Base-by-base conservation (phyloP, 2,113 vertebrate genomes). In the Gopherus flavomarginatus region DNA sequence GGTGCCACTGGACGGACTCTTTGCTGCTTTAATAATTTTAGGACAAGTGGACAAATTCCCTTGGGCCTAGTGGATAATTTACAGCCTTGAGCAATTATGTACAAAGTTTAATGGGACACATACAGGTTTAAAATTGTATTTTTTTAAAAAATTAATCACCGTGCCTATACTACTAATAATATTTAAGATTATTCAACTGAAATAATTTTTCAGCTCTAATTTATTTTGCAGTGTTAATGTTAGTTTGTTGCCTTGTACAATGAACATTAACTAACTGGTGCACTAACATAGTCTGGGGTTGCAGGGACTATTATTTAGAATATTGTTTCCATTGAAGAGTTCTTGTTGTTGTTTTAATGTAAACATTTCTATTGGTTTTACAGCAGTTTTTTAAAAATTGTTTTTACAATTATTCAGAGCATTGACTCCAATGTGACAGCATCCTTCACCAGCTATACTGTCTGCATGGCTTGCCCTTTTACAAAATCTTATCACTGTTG, bases 161-260 rank as follows among this genome's bases (percentile, higher is more conserved):
- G 86, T 78, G 82, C 47, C 77, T 38, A 16, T 35, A n/a, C 3
- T 50, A n/a, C 57, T 88, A 88, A 91, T 83, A 90, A 88, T 85
- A 91, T 79, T 88, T 88, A 88, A 65, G 85, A 89, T 86, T 88
- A 88, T 88, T 90, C 82, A 91, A 79, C 78, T 47, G 44, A 54
- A 91, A 86, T 80, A 11, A 42, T 86, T 91, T 78, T 83, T 83
- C 78, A 86, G 86, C 83, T 93, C 91, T 83, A 8, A 1, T 86
- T 95, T 90, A 69, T 69, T 90, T 93, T 91, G 59, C 82, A 86
- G 50, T 24, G 47, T 42, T 56, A 93, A 88, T 49, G 31, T 90
- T 83, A 69, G 82, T 69, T 90, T 83, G 57, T 88, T 72, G 82
- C 65, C 49, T 31, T 49, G 50, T 72, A 54, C 86, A 91, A 88